These are phyloP conservation scores for Marisa cornuarietis DNA, from an alignment of 1,140 invertebrate species.

Conservation along the genomic window DNA sequence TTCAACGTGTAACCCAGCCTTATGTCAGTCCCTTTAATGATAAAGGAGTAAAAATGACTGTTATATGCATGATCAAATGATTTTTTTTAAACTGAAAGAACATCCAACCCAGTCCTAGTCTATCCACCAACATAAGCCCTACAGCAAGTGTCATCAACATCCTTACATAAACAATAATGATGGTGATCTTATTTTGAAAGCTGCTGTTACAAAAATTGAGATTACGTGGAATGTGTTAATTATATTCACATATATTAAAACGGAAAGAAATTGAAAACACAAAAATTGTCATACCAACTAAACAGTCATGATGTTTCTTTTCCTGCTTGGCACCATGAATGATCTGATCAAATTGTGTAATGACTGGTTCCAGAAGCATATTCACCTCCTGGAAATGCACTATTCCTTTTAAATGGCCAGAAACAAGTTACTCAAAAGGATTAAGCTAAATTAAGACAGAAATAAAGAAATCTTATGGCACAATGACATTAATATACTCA, in stretches of 20 bases:
- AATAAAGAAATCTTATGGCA: not conserved
- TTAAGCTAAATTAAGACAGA: not conserved
- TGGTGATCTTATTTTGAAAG: not conserved
- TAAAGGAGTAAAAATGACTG: not conserved
- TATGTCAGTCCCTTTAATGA: not conserved
- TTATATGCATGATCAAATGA: not conserved
- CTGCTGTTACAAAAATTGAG: not conserved
- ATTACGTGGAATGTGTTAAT: not conserved
- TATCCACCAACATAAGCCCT: too few species aligned
- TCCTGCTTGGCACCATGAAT: not conserved
- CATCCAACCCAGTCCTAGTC: not conserved
- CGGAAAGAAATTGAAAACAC: not conserved
- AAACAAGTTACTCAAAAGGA: not conserved
- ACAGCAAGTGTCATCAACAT: not conserved
- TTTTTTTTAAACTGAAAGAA: not conserved
- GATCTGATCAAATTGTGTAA: not conserved
- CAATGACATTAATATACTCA: not conserved
- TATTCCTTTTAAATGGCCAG: not conserved
- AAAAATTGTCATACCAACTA: not conserved
- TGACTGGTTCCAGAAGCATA: not conserved
- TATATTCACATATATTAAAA: not conserved
- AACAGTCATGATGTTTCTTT: not conserved
- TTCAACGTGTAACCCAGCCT: slow-evolving; percentile 3
- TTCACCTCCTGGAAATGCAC: slow-evolving; percentile 10
- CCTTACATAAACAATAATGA: not conserved